These are phyloP conservation scores for Geopemphigus sp. DNA, from an alignment of 1,140 invertebrate species.

Conservation along the genomic window DNA sequence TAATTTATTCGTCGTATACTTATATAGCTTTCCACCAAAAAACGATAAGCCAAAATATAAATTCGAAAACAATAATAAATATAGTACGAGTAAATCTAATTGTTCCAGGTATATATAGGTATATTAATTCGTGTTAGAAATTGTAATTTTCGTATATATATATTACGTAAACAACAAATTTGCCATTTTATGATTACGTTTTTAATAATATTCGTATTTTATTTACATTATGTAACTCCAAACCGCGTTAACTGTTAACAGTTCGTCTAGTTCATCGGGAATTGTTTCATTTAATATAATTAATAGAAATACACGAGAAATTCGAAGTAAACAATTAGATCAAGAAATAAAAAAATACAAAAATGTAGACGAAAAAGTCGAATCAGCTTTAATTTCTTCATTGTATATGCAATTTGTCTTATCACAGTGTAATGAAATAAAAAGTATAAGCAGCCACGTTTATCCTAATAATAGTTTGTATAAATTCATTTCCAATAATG, in stretches of 20 bases:
- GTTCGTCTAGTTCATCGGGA: neutral
- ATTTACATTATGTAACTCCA: neutral
- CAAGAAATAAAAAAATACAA: neutral
- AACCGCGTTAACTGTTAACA: neutral
- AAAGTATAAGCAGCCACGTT: neutral
- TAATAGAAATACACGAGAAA: neutral
- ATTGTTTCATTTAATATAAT: neutral
- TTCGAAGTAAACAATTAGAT: neutral
- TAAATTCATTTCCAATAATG: neutral
- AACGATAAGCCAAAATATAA: neutral
- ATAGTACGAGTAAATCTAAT: neutral
- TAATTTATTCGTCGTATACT: neutral
- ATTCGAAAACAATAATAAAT: neutral
- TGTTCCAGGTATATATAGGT: neutral
- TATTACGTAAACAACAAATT: neutral
- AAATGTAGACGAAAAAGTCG: neutral
- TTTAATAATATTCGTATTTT: neutral
- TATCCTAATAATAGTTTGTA: neutral
- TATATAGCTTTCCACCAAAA: constrained; percentile 1
- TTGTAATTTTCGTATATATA: neutral
- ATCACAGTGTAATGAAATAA: neutral
- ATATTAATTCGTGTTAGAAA: neutral
- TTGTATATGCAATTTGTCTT: neutral
- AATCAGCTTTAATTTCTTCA: constrained; percentile 13
- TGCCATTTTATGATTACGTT: neutral